Percentiles rank a stretch among this genome's conserved stretches.
phyloP scores from a whole-genome alignment of 2,797 vertebrate genomes.

The Hoplostethus mediterraneus region DNA sequence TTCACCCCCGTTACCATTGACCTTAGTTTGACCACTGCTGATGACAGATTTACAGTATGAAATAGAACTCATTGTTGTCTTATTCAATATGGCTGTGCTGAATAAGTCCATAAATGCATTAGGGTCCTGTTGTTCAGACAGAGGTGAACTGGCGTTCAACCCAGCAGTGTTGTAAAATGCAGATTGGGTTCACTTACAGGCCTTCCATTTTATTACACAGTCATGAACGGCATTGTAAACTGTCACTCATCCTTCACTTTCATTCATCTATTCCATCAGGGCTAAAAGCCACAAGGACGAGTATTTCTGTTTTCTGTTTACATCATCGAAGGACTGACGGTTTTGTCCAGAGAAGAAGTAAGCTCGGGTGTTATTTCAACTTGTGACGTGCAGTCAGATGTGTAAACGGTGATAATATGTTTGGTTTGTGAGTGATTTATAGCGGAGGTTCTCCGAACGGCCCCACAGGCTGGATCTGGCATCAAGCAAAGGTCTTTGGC shows the following conservation, averaged over 20 bases:
- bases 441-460: not conserved
- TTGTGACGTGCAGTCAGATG: not conserved
- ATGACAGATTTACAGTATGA: slow-evolving; percentile 81
- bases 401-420: not conserved
- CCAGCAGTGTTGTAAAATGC: slow-evolving; percentile 83
- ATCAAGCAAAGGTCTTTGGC: no score
- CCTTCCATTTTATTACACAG: slow-evolving; percentile 81
- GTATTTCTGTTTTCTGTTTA: not conserved
- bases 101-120: slow-evolving; percentile 82
- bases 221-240: slow-evolving; percentile 78
- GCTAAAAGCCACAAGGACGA: slow-evolving; percentile 15
- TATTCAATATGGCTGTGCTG: slow-evolving; percentile 73
- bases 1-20: slow-evolving; percentile 78
- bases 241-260: slow-evolving; percentile 73
- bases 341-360: not conserved
- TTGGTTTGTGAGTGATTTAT: not conserved
- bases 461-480: no score
- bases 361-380: not conserved
- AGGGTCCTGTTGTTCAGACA: slow-evolving; percentile 70
- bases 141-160: slow-evolving; percentile 82
- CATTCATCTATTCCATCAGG: slow-evolving; percentile 53
- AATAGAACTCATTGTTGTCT: slow-evolving; percentile 77
- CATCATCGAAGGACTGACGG: not conserved
- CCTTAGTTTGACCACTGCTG: slow-evolving; percentile 63
- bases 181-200: slow-evolving; percentile 84